Evolutionary conservation across 2,113 vertebrate species (phyloP), one percentile per base, ranked within the genome.

Genomic region (Piaya cayana): DNA sequence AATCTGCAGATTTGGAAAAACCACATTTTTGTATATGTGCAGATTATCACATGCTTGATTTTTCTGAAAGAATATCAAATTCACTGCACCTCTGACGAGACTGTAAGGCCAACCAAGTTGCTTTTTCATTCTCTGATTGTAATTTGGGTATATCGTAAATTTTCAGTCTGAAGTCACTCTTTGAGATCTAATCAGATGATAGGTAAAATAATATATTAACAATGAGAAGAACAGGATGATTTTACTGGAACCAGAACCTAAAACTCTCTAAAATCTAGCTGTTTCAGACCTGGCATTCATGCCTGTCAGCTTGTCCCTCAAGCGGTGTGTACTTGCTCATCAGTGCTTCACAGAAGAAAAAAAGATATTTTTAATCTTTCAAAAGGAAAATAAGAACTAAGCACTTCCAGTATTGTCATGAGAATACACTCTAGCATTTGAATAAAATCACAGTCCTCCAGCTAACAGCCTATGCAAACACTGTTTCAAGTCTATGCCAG

Each of bases 401-500:
- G 29, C 36, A 16, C 50, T 95, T 76, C 21, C 50, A 75, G 42
- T 69, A 74, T 49, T 86, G 52, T 72, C n/a, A 15, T 88, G 81
- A 91, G 60, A 96, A 71, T 15, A 68, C 63, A 58, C 16, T 95
- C 85, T 67, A 70, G 56, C 86, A 85, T 65, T 47, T 68, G 81
- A 90, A 53, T 59, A 96, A 93, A 95, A 95, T 91, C 71, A 86
- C 58, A 59, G 77, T 76, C 43, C 82, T 96, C 37, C 36, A 93
- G 59, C 62, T 52, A 93, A 80, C 77, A 71, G 76, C 86, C 39
- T 95, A 92, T 97, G 89, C 93, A 97, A 97, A 96, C 84, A 30
- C 30, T 86, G 56, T 94, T 97, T 98, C 95, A 91, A 75, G 42
- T 95, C 84, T 90, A 71, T 92, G 86, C 95, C 88, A 95, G 77